Evolutionary conservation across 2,888 invertebrate genomes (phyloP).

Genomic region (Cephonodes hylas): DNA sequence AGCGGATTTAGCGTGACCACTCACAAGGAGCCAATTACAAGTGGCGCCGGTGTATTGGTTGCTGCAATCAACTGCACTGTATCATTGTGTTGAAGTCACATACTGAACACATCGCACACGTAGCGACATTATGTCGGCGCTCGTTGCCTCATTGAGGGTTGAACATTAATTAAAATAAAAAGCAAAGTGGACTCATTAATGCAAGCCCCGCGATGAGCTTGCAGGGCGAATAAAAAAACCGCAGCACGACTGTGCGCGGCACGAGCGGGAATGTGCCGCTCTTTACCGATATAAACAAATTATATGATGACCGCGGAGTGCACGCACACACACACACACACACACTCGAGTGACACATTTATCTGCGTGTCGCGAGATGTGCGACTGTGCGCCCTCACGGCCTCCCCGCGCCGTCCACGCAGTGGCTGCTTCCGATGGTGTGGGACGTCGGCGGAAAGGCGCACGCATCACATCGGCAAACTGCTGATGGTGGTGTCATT

Average conservation of each 20-base stretch:
- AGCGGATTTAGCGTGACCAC: neutral
- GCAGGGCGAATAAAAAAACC: neutral
- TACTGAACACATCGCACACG: too few species aligned
- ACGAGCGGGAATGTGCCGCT: neutral
- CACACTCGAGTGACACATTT: neutral
- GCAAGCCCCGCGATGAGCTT: neutral
- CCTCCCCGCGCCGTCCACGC: too few species aligned
- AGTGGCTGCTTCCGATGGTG: too few species aligned
- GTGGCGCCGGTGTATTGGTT: neutral
- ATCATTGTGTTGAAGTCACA: too few species aligned
- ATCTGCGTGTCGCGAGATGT: neutral
- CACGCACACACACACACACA: neutral
- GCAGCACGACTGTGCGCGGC: neutral
- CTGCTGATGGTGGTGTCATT: too few species aligned
- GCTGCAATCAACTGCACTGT: too few species aligned
- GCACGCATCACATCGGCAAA: too few species aligned
- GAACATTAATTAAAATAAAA: neutral
- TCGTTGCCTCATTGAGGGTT: neutral
- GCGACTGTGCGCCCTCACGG: too few species aligned
- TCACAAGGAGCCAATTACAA: neutral
- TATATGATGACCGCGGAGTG: neutral
- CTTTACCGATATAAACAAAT: constrained; percentile 16
- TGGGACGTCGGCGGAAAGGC: too few species aligned
- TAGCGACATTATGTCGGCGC: neutral
- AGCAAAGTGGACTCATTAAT: neutral